phyloP scores from a whole-genome alignment of 2,113 vertebrate species.

The Cyphomyrus discorhynchus region DNA sequence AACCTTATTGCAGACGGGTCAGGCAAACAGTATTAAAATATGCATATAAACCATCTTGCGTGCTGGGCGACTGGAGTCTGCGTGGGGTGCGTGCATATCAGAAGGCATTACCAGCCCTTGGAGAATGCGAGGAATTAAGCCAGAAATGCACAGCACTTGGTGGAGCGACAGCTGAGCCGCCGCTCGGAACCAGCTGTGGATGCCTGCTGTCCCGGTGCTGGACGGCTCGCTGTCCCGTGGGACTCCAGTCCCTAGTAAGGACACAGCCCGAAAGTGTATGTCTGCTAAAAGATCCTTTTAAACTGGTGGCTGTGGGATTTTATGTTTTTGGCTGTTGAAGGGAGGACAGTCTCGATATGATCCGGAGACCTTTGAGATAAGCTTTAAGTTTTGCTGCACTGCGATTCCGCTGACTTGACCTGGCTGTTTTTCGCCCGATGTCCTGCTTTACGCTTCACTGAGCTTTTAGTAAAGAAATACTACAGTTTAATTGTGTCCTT shows the following conservation, averaged over 20 bases:
- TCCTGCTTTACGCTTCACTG: neutral
- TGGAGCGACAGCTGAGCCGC: constrained; percentile 40
- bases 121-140: constrained; percentile 41
- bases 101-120: neutral
- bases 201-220: neutral
- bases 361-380: neutral
- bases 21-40: neutral
- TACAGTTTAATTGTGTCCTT: neutral
- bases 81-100: neutral
- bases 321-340: neutral
- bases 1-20: neutral
- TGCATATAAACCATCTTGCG: neutral
- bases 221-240: neutral
- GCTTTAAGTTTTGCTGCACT: neutral
- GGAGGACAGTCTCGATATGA: neutral
- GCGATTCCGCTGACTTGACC: neutral
- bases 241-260: neutral
- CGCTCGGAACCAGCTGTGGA: neutral
- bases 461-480: neutral
- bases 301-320: neutral
- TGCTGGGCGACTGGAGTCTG: neutral
- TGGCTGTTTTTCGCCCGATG: neutral
- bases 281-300: neutral
- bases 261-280: neutral
- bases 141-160: constrained; percentile 27